Evolutionary conservation across 2,888 invertebrate genomes (phyloP), one percentile per base, ranked within the genome.

Genomic region (Troilus luridus): DNA sequence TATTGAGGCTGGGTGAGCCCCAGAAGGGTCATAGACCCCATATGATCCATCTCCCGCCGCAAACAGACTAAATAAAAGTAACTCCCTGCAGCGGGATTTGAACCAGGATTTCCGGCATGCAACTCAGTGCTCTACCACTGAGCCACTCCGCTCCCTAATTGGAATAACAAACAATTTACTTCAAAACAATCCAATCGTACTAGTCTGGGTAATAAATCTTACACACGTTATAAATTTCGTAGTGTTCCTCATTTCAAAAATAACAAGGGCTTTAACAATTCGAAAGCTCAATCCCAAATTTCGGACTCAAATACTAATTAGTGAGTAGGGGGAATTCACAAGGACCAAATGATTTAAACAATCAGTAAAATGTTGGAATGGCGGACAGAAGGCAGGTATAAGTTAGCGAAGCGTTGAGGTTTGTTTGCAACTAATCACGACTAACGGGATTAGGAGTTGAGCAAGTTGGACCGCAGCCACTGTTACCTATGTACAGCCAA

Each of bases 361-460:
- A 85, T 56, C 85, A 56, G 56, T 56, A 58, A 85, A 85, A 58
- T 21, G 56, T 85, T 85, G 56, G 56, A 56, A 56, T 56, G n/a
- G 56, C 85, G 56, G 85, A 85, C 85, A 56, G 56, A 56, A n/a
- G 85, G 56, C 12, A 85, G 56, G 56, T n/a, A 54, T 85, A 85
- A 58, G 85, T 77, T 41, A 77, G 41, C 72, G 17, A 19, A n/a
- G 56, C 56, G 85, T 85, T 85, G 56, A 85, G 85, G 56, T 85
- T 85, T 21, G 85, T 77, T 77, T 77, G 54, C 85, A 85, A 58
- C 85, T 85, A 85, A 85, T 85, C 85, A 85, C 85, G n/a, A 14
- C n/a, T 85, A 85, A 85, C 56, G 85, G 56, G 56, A 85, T 85
- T 85, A 54, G 85, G 56, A 85, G 56, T 85, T 85, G 85, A 11